Evolutionary conservation across 2,797 vertebrate genomes (phyloP).

Genomic region (Spatula versicolor): DNA sequence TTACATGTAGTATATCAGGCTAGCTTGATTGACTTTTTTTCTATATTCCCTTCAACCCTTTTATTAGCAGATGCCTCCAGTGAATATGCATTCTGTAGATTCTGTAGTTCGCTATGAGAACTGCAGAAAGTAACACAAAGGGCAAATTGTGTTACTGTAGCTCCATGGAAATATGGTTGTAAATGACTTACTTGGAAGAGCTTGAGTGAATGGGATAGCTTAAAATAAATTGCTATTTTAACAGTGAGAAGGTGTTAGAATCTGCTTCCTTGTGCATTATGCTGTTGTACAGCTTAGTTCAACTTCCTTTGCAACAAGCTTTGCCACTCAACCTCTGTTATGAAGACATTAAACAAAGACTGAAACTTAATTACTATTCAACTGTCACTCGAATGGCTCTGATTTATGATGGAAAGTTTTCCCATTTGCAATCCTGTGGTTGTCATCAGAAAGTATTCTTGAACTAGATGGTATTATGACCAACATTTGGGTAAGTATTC

Average conservation of each 20-base stretch:
- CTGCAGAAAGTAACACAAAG: not conserved
- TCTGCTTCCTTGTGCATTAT: not conserved
- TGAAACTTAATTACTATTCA: not conserved
- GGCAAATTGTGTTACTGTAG: not conserved
- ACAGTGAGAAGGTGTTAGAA: not conserved
- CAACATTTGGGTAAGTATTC: not conserved
- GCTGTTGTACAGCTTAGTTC: not conserved
- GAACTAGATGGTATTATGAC: not conserved
- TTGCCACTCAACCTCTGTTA: not conserved
- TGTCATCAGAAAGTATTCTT: not conserved
- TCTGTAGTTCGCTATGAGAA: not conserved
- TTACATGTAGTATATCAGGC: not conserved
- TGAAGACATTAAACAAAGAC: not conserved
- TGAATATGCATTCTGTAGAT: rapidly evolving
- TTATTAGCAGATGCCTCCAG: not conserved
- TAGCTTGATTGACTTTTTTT: not conserved
- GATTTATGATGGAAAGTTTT: not conserved
- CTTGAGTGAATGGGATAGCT: not conserved
- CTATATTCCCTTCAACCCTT: not conserved
- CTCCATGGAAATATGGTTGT: not conserved
- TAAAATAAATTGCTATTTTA: not conserved
- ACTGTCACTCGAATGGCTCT: not conserved
- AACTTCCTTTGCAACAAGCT: not conserved
- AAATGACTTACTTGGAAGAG: not conserved
- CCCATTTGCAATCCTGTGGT: not conserved